Conservation (phyloP, 2,888 invertebrate species). For the Heliconius charithonia region DNA sequence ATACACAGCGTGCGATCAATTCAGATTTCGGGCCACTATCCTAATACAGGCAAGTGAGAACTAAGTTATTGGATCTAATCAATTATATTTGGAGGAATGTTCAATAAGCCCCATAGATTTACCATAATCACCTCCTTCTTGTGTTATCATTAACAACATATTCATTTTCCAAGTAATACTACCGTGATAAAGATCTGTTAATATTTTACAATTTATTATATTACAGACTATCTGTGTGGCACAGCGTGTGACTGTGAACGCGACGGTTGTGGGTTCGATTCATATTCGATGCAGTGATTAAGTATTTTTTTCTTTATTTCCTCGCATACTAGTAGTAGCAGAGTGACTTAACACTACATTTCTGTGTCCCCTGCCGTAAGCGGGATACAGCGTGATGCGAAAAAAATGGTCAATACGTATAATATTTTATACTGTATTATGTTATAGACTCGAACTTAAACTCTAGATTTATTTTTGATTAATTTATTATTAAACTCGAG, state of each 20-base stretch:
- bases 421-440: too few relatives aligned
- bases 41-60: slow-evolving; percentile 61
- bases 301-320: not conserved
- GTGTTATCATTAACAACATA: slow-evolving; percentile 38
- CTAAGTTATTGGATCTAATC: slow-evolving; percentile 61
- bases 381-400: too few relatives aligned
- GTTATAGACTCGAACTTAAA: too few relatives aligned
- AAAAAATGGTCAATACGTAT: too few relatives aligned
- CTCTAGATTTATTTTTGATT: too few relatives aligned
- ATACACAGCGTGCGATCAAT: slow-evolving; percentile 58
- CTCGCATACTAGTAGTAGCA: not conserved
- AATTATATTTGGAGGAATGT: slow-evolving; percentile 55
- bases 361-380: too few relatives aligned
- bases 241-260: not conserved
- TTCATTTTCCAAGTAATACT: slow-evolving; percentile 30
- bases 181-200: slow-evolving; percentile 19
- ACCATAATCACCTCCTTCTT: slow-evolving; percentile 27
- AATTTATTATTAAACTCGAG: too few relatives aligned
- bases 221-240: not conserved
- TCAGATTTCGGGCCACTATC: slow-evolving; percentile 56
- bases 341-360: too few relatives aligned
- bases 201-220: slow-evolving; percentile 7
- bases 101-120: slow-evolving; percentile 38
- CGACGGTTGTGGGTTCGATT: not conserved
- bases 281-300: not conserved